Percentiles rank a stretch among this genome's conserved stretches.
Evolutionary conservation across 2,888 invertebrate genomes (phyloP).

Genomic region (Drosophila anomalata): DNA sequence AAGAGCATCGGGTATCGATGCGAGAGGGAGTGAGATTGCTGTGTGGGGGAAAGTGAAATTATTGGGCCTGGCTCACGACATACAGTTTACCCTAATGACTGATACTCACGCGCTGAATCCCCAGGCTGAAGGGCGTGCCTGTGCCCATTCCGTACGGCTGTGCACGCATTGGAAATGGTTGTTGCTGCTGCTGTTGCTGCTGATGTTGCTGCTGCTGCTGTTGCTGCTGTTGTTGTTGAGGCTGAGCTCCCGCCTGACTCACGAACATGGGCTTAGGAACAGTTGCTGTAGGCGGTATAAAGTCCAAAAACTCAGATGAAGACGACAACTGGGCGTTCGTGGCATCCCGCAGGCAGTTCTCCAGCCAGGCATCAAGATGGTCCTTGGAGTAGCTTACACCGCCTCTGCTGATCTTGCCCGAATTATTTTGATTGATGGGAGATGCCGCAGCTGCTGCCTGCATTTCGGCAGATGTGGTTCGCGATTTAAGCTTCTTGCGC

Average conservation of each 20-base stretch:
- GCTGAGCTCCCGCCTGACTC: conserved; percentile 55
- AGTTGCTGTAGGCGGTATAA: conserved; percentile 76
- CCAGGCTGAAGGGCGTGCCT: conserved; percentile 79
- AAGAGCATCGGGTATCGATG: conserved; percentile 81
- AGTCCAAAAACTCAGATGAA: conserved; percentile 83
- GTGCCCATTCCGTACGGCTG: conserved; percentile 61
- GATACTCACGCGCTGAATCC: conserved; percentile 81
- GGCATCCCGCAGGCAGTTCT: conserved; percentile 83
- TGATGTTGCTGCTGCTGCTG: conserved; percentile 50
- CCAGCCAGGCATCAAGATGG: conserved; percentile 83
- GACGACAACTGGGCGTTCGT: conserved; percentile 82
- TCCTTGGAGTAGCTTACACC: conserved; percentile 76
- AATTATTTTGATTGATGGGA: conserved; percentile 9
- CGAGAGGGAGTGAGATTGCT: conserved; percentile 73
- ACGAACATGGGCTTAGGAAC: conserved; percentile 44
- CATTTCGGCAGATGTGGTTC: conserved; percentile 54
- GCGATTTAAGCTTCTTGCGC: conserved; percentile 83
- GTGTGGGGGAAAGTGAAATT: conserved; percentile 57
- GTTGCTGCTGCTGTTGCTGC: conserved; percentile 64
- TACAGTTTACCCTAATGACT: conserved; percentile 44
- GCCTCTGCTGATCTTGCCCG: conserved; percentile 53
- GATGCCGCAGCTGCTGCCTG: conserved; percentile 19
- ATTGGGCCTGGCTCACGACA: conserved; percentile 15
- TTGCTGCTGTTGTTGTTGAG: conserved; percentile 54
- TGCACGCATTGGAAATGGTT: conserved; percentile 72